Percentiles rank a stretch among this genome's conserved stretches.
Conservation (phyloP, 2,797 vertebrate species). For the Odontamblyopus lacepedii region DNA sequence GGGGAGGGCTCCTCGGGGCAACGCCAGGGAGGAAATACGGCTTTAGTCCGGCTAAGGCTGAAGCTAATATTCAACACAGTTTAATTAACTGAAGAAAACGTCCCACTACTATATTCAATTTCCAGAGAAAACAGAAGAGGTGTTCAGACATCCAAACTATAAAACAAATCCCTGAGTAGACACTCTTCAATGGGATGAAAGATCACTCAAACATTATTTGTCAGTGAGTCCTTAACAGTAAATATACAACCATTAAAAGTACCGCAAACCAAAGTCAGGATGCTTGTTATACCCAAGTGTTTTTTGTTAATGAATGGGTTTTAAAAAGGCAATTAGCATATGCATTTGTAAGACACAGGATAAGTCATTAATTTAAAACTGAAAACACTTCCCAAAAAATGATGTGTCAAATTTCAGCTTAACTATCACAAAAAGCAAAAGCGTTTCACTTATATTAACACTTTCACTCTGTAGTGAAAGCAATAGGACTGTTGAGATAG, state of each 20-base stretch:
- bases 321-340: neutral
- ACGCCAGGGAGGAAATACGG: constrained; percentile 35
- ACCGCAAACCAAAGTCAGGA: neutral
- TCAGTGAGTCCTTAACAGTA: constrained; percentile 23
- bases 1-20: constrained; percentile 24
- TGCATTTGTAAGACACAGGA: too few relatives aligned
- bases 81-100: constrained; percentile 21
- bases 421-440: too few relatives aligned
- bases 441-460: too few relatives aligned
- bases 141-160: neutral
- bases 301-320: neutral
- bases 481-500: neutral
- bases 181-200: constrained; percentile 36
- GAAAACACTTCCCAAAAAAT: neutral
- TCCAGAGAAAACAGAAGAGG: neutral
- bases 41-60: constrained; percentile 15
- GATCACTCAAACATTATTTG: constrained; percentile 36
- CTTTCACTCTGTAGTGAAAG: too few relatives aligned
- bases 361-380: neutral
- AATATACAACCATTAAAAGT: constrained; percentile 8
- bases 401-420: neutral
- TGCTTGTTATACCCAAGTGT: neutral
- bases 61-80: constrained; percentile 33
- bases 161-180: constrained; percentile 18
- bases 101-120: constrained; percentile 1